These are phyloP conservation scores for Magallana nippona DNA, from an alignment of 2,888 invertebrate genomes.

Conservation along the genomic window DNA sequence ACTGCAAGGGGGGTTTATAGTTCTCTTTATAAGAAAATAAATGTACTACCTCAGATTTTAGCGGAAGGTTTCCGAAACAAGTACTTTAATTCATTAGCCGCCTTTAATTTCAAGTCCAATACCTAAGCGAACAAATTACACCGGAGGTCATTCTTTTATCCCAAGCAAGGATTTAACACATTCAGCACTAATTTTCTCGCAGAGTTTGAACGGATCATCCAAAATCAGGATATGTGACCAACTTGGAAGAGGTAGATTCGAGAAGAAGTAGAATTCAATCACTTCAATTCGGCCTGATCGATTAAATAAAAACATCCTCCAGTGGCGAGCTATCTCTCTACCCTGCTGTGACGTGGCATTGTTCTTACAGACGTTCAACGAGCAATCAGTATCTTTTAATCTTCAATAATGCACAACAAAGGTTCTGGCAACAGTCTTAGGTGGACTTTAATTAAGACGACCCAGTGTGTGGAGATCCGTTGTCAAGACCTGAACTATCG, in stretches of 20 bases:
- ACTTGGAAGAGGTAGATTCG: neutral
- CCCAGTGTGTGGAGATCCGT: conserved; percentile 18
- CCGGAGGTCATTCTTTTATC: neutral
- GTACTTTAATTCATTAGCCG: neutral
- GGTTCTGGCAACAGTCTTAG: conserved; percentile 22
- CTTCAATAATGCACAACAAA: conserved; percentile 33
- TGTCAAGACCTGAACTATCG: conserved; percentile 17
- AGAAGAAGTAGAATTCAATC: conserved; percentile 5
- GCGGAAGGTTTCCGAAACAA: too few species aligned
- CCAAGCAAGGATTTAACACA: neutral
- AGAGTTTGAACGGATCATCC: conserved; percentile 13
- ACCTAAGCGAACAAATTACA: too few species aligned
- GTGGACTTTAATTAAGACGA: conserved; percentile 29
- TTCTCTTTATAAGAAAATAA: neutral
- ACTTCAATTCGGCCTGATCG: neutral
- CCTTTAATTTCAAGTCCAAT: neutral
- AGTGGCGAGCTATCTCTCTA: conserved; percentile 7
- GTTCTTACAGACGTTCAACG: conserved; percentile 16
- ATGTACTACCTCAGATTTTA: too few species aligned
- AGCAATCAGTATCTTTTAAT: conserved; percentile 32
- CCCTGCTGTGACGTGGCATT: conserved; percentile 17
- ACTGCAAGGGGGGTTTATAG: neutral
- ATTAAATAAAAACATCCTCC: conserved; percentile 1
- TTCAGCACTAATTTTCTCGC: neutral
- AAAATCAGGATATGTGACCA: conserved; percentile 4